phyloP scores from a whole-genome alignment of 1,140 invertebrate species.

The Colletes latitarsis region DNA sequence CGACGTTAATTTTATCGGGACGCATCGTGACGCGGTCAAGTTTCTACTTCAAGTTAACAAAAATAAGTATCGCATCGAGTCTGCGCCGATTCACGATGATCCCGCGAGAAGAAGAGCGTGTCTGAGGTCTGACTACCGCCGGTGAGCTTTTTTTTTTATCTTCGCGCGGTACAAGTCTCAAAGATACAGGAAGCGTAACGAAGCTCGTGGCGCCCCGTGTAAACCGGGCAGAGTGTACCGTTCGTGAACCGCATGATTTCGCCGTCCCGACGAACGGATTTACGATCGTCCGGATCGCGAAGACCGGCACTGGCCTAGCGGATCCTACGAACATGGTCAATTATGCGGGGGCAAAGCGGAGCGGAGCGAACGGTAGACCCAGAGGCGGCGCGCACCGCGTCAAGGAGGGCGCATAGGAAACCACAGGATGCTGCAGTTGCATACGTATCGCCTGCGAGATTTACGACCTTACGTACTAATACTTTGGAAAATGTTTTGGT shows the following conservation, averaged over 20 bases:
- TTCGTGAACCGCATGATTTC: neutral
- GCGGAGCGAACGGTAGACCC: conserved; percentile 14
- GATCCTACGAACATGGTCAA: neutral
- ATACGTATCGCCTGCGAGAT: conserved; percentile 39
- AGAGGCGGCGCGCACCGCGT: conserved; percentile 38
- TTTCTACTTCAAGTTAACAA: conserved; percentile 70
- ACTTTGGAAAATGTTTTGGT: conserved; percentile 72
- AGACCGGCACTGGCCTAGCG: neutral
- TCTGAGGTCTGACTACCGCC: conserved; percentile 32
- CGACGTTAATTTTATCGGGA: neutral
- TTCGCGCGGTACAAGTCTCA: conserved; percentile 32
- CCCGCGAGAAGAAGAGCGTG: conserved; percentile 32
- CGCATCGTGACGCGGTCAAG: conserved; percentile 47
- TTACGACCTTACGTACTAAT: conserved; percentile 71
- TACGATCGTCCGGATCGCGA: neutral
- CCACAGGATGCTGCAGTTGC: neutral
- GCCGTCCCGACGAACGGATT: neutral
- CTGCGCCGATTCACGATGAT: conserved; percentile 59
- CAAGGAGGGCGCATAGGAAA: conserved; percentile 26
- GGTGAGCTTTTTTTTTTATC: neutral
- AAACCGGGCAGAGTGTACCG: neutral
- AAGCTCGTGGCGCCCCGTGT: conserved; percentile 41
- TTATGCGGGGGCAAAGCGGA: conserved; percentile 5
- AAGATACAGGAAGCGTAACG: conserved; percentile 31
- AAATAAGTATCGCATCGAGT: conserved; percentile 70